phyloP scores from a whole-genome alignment of 2,888 invertebrate species.

The Corythucha ciliata region DNA sequence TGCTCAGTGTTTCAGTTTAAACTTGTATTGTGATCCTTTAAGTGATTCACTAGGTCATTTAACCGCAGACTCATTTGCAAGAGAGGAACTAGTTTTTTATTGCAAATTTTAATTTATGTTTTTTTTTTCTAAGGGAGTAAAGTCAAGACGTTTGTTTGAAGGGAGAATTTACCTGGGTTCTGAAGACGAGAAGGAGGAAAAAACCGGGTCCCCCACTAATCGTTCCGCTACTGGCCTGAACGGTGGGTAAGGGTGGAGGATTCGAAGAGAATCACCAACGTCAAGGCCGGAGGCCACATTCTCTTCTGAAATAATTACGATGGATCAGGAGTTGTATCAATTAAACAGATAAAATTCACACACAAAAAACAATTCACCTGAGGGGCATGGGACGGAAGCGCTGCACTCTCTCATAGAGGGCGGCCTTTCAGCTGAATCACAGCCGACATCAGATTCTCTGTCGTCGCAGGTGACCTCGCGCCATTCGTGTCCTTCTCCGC shows the following conservation, averaged over 20 bases:
- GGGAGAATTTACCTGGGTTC: constrained; percentile 63
- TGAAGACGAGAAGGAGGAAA: constrained; percentile 45
- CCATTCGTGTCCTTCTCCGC: constrained; percentile 77
- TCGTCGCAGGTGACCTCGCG: constrained; percentile 66
- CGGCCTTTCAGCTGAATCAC: constrained; percentile 59
- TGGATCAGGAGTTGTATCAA: not conserved
- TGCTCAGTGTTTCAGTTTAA: not conserved
- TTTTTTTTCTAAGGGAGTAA: constrained; percentile 34
- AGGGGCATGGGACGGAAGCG: constrained; percentile 62
- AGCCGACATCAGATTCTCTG: constrained; percentile 42
- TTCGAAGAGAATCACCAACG: constrained; percentile 40
- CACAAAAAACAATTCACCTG: too few relatives aligned
- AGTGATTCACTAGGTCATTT: not conserved
- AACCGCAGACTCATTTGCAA: too few relatives aligned
- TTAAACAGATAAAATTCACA: not conserved
- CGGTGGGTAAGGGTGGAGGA: constrained; percentile 59
- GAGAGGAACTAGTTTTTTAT: too few relatives aligned
- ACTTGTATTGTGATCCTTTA: not conserved
- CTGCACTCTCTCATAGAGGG: constrained; percentile 61
- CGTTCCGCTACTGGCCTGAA: constrained; percentile 57
- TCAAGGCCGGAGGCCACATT: too few relatives aligned
- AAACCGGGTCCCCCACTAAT: constrained; percentile 50
- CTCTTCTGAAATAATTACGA: too few relatives aligned
- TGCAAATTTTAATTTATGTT: not conserved
- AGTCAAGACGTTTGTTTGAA: not conserved